These are phyloP conservation scores for Cheilosia pagana DNA, from an alignment of 2,888 invertebrate genomes.

Conservation along the genomic window DNA sequence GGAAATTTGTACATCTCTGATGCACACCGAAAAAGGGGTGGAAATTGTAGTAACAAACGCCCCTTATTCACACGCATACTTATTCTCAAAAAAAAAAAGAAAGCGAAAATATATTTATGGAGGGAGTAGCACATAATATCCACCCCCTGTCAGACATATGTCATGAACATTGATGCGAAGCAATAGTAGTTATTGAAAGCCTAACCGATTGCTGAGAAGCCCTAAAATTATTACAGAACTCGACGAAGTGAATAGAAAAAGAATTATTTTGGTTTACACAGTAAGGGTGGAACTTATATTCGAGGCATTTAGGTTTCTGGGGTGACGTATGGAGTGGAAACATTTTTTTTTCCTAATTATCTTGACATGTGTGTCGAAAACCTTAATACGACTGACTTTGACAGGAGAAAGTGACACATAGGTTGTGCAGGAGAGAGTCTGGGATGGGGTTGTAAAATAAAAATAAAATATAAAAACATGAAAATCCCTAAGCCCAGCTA, in stretches of 20 bases:
- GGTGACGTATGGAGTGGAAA: slow-evolving; percentile 37
- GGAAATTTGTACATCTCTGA: slow-evolving; percentile 36
- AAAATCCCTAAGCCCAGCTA: no score
- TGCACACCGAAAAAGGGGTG: slow-evolving; percentile 18
- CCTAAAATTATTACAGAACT: slow-evolving; percentile 21
- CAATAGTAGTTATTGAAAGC: slow-evolving; percentile 40
- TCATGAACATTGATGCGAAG: slow-evolving; percentile 45
- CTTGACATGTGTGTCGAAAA: slow-evolving; percentile 44
- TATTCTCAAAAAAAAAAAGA: background rate
- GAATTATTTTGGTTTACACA: background rate
- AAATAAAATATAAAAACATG: no score
- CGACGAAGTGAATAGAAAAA: background rate
- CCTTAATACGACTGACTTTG: slow-evolving; percentile 35
- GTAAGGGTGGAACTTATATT: slow-evolving; percentile 12
- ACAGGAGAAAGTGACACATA: background rate
- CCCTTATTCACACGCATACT: slow-evolving; percentile 61
- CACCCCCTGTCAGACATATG: slow-evolving; percentile 58
- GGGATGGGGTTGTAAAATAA: no score
- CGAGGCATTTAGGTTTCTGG: slow-evolving; percentile 30
- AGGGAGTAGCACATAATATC: slow-evolving; percentile 7
- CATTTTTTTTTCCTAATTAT: slow-evolving; percentile 18
- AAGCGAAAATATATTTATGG: background rate
- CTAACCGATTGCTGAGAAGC: slow-evolving; percentile 25
- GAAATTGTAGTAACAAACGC: slow-evolving; percentile 37
- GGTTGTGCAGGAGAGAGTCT: background rate